Conservation (phyloP, 1,140 invertebrate genomes). For the Polypedilum pembai region DNA sequence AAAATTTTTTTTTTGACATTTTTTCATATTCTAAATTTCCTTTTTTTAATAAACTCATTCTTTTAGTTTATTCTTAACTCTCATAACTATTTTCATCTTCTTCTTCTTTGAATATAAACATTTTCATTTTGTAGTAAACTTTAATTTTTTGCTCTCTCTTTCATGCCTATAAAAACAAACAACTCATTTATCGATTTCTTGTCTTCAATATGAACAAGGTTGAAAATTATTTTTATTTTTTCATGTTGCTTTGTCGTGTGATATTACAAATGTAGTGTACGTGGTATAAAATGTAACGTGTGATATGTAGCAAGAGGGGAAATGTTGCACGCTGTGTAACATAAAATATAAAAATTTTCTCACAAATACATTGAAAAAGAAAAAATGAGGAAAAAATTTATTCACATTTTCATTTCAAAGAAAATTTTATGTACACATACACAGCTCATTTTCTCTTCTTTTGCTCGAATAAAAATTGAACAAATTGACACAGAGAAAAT, state of each 20-base stretch:
- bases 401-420: not conserved
- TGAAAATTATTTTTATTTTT: not conserved
- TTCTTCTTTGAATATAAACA: too few relatives aligned
- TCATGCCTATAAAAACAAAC: constrained; percentile 18
- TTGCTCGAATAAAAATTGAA: not conserved
- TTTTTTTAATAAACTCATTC: too few relatives aligned
- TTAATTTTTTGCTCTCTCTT: not conserved
- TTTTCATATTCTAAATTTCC: too few relatives aligned
- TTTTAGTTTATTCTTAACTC: too few relatives aligned
- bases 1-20: too few relatives aligned
- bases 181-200: constrained; percentile 18
- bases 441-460: not conserved
- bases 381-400: not conserved
- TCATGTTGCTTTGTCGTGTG: not conserved
- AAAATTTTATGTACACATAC: too few relatives aligned
- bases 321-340: not conserved
- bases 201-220: not conserved
- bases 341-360: not conserved
- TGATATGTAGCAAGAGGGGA: not conserved
- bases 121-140: constrained; percentile 15
- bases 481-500: not conserved
- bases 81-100: too few relatives aligned
- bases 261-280: not conserved
- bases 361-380: not conserved
- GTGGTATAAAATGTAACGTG: not conserved